Percentiles rank a stretch among this genome's conserved stretches.
phyloP scores from a whole-genome alignment of 1,140 invertebrate genomes.

The Notospermus geniculatus region DNA sequence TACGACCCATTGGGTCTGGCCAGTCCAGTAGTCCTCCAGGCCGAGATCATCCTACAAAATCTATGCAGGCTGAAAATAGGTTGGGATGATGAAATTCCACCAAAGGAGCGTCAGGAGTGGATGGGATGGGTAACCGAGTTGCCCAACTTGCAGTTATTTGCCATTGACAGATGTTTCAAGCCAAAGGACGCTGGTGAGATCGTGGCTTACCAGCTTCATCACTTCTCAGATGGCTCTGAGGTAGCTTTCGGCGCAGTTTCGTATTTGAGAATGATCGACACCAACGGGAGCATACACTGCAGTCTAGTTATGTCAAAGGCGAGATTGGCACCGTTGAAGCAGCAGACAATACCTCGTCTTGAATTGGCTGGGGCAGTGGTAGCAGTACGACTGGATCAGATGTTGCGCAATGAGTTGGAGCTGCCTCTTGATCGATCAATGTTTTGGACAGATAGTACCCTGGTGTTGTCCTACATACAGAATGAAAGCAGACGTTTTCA shows the following conservation, averaged over 20 bases:
- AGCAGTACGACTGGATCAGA: slow-evolving; percentile 14
- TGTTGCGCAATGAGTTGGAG: slow-evolving; percentile 15
- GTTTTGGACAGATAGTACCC: slow-evolving; percentile 25
- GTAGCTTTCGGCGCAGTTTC: slow-evolving; percentile 12
- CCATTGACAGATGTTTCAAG: slow-evolving; percentile 11
- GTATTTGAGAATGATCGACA: slow-evolving; percentile 12
- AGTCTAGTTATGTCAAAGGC: slow-evolving; percentile 17
- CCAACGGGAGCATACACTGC: slow-evolving; percentile 5
- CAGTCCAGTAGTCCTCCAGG: slow-evolving; percentile 11
- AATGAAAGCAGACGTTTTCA: slow-evolving; percentile 18
- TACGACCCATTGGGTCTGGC: slow-evolving; percentile 21
- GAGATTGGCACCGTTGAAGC: slow-evolving; percentile 13
- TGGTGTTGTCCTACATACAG: slow-evolving; percentile 16
- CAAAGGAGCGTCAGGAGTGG: too few relatives aligned
- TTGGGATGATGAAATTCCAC: too few relatives aligned
- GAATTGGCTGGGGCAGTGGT: slow-evolving; percentile 12
- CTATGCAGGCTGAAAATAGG: too few relatives aligned
- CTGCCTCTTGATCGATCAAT: not conserved
- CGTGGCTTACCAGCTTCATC: slow-evolving; percentile 11
- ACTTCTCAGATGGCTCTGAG: slow-evolving; percentile 20
- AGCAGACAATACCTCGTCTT: slow-evolving; percentile 19
- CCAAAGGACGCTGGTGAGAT: not conserved
- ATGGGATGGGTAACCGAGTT: too few relatives aligned
- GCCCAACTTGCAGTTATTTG: too few relatives aligned
- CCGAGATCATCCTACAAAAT: slow-evolving; percentile 17